Evolutionary conservation across 2,113 vertebrate species (phyloP).

Genomic region (Eretmochelys imbricata): DNA sequence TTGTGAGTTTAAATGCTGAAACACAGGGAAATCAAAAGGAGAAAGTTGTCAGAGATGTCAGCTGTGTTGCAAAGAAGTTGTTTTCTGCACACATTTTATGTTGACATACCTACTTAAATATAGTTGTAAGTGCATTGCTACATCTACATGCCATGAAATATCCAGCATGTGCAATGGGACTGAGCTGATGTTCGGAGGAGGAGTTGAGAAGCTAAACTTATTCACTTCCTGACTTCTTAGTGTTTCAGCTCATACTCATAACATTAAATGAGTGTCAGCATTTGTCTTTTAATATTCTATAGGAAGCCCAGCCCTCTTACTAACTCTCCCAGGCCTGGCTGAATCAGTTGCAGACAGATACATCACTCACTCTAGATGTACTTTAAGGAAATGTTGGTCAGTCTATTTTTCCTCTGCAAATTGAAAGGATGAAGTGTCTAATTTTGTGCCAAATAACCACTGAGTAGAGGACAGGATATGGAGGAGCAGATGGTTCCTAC

Average conservation of each 20-base stretch:
- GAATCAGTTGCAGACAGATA: neutral
- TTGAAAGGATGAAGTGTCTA: neutral
- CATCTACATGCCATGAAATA: accelerated
- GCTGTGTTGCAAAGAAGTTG: neutral
- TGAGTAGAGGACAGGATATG: accelerated
- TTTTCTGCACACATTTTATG: neutral
- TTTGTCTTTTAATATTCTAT: neutral
- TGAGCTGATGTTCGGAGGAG: accelerated
- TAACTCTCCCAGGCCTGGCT: neutral
- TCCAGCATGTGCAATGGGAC: accelerated
- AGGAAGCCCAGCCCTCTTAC: neutral
- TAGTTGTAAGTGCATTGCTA: accelerated
- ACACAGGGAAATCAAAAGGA: neutral
- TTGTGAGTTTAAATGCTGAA: neutral
- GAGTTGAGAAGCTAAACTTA: neutral
- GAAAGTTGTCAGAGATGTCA: accelerated
- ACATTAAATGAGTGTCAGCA: neutral
- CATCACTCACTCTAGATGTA: neutral
- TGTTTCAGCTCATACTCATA: neutral
- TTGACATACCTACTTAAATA: neutral
- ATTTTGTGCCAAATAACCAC: neutral
- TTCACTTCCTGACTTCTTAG: neutral
- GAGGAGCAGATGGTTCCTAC: neutral
- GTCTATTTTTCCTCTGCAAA: neutral
- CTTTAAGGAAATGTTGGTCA: neutral